Percentiles rank a stretch among this genome's conserved stretches.
Evolutionary conservation across 2,888 invertebrate genomes (phyloP).

Genomic region (Scelioninae gen. 1): DNA sequence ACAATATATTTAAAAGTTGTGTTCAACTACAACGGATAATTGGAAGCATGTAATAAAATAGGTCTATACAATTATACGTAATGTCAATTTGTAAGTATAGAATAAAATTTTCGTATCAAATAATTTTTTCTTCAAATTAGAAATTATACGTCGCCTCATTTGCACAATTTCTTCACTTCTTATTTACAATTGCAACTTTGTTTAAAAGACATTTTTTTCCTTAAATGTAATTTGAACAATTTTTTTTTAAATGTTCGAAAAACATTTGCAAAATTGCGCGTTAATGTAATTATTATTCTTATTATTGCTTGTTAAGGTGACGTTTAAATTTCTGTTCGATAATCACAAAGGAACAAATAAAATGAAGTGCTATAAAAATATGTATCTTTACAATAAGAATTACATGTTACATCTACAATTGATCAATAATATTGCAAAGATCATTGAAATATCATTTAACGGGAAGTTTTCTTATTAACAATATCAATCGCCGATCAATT

Average conservation of each 20-base stretch:
- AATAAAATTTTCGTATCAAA: constrained; percentile 3
- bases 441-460: constrained; percentile 22
- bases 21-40: constrained; percentile 54
- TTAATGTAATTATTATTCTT: not conserved
- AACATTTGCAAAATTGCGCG: no score
- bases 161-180: constrained; percentile 1
- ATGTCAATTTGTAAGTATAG: constrained; percentile 21
- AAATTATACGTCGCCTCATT: constrained; percentile 12
- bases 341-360: not conserved
- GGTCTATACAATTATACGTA: constrained; percentile 40
- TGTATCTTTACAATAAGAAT: constrained; percentile 6
- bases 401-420: not conserved
- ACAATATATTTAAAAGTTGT: constrained; percentile 46
- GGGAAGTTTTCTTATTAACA: constrained; percentile 3
- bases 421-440: constrained; percentile 6
- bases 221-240: no score
- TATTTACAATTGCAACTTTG: not conserved
- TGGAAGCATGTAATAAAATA: constrained; percentile 60
- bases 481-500: not conserved
- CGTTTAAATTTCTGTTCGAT: not conserved
- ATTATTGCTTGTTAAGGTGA: constrained; percentile 11
- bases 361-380: constrained; percentile 17
- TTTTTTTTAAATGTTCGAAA: no score
- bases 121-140: constrained; percentile 10
- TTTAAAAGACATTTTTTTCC: not conserved